Evolutionary conservation across 2,797 vertebrate species (phyloP), one percentile per base, ranked within the genome.

Genomic region (Remorina albescens): DNA sequence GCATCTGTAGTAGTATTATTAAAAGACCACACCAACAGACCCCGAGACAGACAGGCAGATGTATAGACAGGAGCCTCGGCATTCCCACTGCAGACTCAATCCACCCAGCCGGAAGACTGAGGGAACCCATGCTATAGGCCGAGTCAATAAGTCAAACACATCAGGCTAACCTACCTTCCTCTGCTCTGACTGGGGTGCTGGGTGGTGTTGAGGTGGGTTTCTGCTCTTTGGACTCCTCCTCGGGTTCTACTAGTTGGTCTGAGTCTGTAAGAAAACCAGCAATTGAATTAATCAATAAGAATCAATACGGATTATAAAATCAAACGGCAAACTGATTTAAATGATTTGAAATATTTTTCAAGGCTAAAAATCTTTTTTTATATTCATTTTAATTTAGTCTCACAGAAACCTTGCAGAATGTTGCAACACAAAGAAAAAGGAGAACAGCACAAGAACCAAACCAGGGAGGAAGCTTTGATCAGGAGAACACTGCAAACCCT

Each of bases 131-230:
- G 92, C 90, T 76, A 55, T 9, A 30, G 59, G 57, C 30, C 25
- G 13, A 19, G 56, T 50, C 49, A 50, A 16, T 25, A 11, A 51
- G 26, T 21, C 19, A 8, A 21, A 12, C 36, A 5, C 6, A 18
- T 68, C 61, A 26, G 82, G 59, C 6, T 15, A 39, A 89, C 97
- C 26, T 97, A 99, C 98, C 98, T 96, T 98, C 97, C 76, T 97
- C 97, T 81, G 94, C 91, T 92, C 95, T 95, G 78, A 96, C 80
- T 0, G 97, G 98, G 18, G 97, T 96, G 75, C 96, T 97, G 67
- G 97, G 97, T 36, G 97, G 97, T 0, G 97, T 97, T 81, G 92
- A 91, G 61, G 94, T 95, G 37, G 92, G 90, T 49, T 94, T 94
- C 51, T 89, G 91, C 58, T 91, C 96, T 68, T 95, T 96, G 56